Percentiles rank a stretch among this genome's conserved stretches.
Conservation (phyloP, 1,140 invertebrate genomes). For the honey bee (Apis mellifera) region DNA sequence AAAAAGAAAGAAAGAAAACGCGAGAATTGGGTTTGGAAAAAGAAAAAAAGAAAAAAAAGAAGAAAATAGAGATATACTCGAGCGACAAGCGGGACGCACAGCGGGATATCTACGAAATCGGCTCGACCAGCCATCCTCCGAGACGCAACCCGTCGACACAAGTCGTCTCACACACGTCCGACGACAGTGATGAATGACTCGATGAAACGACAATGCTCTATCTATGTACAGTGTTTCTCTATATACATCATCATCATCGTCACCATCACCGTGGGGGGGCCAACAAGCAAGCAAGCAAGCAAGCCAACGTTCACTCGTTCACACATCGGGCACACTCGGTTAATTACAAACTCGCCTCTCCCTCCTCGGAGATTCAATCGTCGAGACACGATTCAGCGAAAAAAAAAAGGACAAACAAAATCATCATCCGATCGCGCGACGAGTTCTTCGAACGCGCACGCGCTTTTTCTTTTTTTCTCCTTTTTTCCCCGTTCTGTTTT, state of each 20-base stretch:
- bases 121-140: conserved; percentile 3
- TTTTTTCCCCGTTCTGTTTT: not conserved
- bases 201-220: conserved; percentile 72
- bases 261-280: conserved; percentile 15
- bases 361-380: conserved; percentile 21
- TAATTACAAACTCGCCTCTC: conserved; percentile 58
- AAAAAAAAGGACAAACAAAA: too few relatives aligned
- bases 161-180: not conserved
- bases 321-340: conserved; percentile 22
- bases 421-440: too few relatives aligned
- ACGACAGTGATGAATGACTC: conserved; percentile 66
- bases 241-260: conserved; percentile 62
- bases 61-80: too few relatives aligned
- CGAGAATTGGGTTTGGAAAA: too few relatives aligned
- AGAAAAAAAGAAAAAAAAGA: too few relatives aligned
- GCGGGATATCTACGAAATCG: not conserved
- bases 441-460: conserved; percentile 24
- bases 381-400: conserved; percentile 56
- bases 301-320: conserved; percentile 25
- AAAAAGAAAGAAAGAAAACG: too few relatives aligned
- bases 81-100: not conserved
- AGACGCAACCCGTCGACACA: not conserved
- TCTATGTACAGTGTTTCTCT: conserved; percentile 73
- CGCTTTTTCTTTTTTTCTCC: not conserved
- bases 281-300: not conserved